A percentile compares a stretch with the other conserved stretches of the same genome.
These are phyloP conservation scores for Jaculus jaculus DNA, from an alignment of 2,113 vertebrate species.

Conservation along the genomic window DNA sequence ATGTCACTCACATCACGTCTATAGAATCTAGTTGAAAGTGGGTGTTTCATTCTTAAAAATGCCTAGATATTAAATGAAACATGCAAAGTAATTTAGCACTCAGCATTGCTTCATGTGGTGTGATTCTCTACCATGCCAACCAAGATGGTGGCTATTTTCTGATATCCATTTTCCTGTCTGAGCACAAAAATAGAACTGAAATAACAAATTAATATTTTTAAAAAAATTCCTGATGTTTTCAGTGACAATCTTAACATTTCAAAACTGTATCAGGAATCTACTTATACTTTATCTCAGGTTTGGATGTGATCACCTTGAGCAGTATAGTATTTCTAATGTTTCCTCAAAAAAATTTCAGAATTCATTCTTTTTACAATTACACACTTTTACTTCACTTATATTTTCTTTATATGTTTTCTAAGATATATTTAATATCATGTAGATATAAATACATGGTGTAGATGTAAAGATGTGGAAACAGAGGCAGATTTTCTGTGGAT, in stretches of 20 bases:
- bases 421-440: background rate
- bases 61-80: background rate
- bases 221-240: background rate
- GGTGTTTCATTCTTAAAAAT: constrained; percentile 18
- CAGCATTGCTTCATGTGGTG: background rate
- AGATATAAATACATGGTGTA: too few species aligned
- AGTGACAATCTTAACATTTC: constrained; percentile 13
- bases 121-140: background rate
- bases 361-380: constrained; percentile 19
- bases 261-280: constrained; percentile 26
- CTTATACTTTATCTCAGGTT: constrained; percentile 40
- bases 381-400: background rate
- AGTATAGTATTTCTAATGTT: background rate
- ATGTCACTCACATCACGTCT: background rate
- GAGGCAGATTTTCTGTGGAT: background rate
- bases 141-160: background rate
- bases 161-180: background rate
- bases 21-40: constrained; percentile 41
- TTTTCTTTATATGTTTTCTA: background rate
- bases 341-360: background rate
- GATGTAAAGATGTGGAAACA: too few species aligned
- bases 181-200: background rate
- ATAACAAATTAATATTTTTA: background rate
- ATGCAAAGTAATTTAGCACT: background rate
- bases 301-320: background rate